A percentile compares a stretch with the other conserved stretches of the same genome.
Conservation (phyloP, 2,113 vertebrate genomes). For the Channa maculata region DNA sequence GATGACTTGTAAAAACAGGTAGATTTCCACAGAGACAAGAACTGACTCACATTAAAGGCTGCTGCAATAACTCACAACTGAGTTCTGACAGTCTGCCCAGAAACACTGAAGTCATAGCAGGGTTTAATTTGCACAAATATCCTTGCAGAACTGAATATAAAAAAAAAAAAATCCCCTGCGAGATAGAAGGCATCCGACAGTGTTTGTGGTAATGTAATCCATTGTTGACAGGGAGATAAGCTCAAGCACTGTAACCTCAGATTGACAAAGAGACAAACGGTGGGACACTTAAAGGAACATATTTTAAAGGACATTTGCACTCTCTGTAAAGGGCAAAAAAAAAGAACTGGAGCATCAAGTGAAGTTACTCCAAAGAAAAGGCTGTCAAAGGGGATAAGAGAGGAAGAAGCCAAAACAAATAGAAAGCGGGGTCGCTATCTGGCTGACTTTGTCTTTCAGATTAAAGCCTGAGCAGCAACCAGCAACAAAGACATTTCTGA, state of each 20-base stretch:
- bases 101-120: constrained; percentile 74
- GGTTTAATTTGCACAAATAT: constrained; percentile 76
- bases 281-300: constrained; percentile 61
- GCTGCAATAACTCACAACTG: constrained; percentile 71
- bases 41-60: constrained; percentile 80
- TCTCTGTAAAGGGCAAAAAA: constrained; percentile 56
- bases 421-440: constrained; percentile 61
- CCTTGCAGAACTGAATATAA: constrained; percentile 33
- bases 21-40: constrained; percentile 73
- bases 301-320: constrained; percentile 62
- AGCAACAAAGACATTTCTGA: constrained; percentile 78
- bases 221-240: constrained; percentile 62
- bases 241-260: constrained; percentile 63
- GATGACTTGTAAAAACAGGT: constrained; percentile 87
- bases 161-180: constrained; percentile 24
- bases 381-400: constrained; percentile 71
- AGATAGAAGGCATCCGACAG: constrained; percentile 42
- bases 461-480: constrained; percentile 78
- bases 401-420: constrained; percentile 62
- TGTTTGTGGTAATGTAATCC: constrained; percentile 69
- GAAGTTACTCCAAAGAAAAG: constrained; percentile 57
- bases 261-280: constrained; percentile 69
- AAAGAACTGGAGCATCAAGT: constrained; percentile 61
- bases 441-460: constrained; percentile 85
- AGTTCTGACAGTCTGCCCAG: constrained; percentile 68